Base-by-base conservation (phyloP, 2,888 invertebrate species). In the Netelia virgata region DNA sequence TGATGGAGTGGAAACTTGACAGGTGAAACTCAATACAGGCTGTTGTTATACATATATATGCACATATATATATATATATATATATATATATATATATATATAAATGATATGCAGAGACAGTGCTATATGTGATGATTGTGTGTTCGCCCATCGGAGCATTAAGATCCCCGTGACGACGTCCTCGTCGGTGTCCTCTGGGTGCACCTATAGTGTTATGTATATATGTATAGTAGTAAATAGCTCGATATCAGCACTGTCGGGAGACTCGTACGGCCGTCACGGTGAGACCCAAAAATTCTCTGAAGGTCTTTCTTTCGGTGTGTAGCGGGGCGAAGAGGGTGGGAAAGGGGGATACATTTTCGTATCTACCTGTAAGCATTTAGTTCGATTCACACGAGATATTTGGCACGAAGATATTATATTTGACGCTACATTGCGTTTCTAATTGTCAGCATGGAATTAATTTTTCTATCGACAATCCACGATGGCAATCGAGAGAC, bases 1-100 rank as follows among this genome's bases (percentile, higher is more conserved):
- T 92, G 93, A 92, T 92, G 91, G 92, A 92, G 92, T 92, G 92
- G 92, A 92, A 90, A 92, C 91, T 89, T 92, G 92, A 92, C 93
- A 92, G 92, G 92, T 92, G 93, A 92, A 92, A 92, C 91, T 91
- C 89, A 91, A 92, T 92, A 93, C 89, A 88, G 73, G 61, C 63
- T 66, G 66, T 66, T 36, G 66, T 80, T 43, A 16, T 63, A 57
- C 20, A 59, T 43, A 36, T 3, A 28, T 3, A 28, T 3, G 3
- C 78, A 68, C 85, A 61, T 75, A 69, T 85, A 64, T 50, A 9
- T 18, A 64, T 57, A 64, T 55, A n/a, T 50, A 53, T 36, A 41
- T 36, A 18, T 77, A 75, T 75, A 64, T 64, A n/a, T 61, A 53
- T 36, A 41, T 36, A 18, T 77, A 69, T 85, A 64, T 63, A 9